Base-by-base conservation (phyloP, 2,888 invertebrate genomes). In the Drosophila helvetica region DNA sequence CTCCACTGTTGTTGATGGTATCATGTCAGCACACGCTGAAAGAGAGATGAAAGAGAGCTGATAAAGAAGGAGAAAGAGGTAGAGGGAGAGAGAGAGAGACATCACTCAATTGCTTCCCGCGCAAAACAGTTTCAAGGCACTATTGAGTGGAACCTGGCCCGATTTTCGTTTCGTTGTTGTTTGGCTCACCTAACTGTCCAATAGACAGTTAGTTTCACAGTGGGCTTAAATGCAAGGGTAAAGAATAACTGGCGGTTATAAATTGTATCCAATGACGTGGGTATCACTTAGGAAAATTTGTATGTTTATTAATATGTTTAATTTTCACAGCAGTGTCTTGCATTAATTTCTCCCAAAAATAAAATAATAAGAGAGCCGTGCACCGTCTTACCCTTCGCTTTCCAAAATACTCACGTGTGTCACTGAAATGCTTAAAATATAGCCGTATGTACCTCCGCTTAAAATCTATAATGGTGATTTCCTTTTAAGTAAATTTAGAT, bases 181-280 rank as follows among this genome's bases (percentile, higher is more conserved):
- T 58, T 18, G 48, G 52, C 30, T 45, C 47, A 38, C 33, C 25
- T 72, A 80, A 77, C 80, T 77, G 80, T 77, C 38, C 45, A 69
- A 51, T 51, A 19, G 38, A 77, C 76, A 77, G 74, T 78, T 75
- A 64, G 54, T 55, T 48, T 19, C 38, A 75, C 76, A 77, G 74
- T 78, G 77, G 66, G 50, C 15, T 12, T 4, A 12, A 12, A 12
- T 33, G 3, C 12, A 12, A 33, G 12, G 4, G 38, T 15, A 6
- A 4, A 15, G 38, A 15, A 15, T 38, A 38, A 15, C 15, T 38
- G 38, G 51, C 10, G 60, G 10, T 12, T 43, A 42, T 8, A 65
- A 55, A 56, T 10, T 19, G 22, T 33, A 33, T 33, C 4, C 12
- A 33, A 33, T 12, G 1, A 12, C 4, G 2, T 33, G 4, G 9